phyloP scores from a whole-genome alignment of 2,113 vertebrate species.

The Erpornis zantholeuca region DNA sequence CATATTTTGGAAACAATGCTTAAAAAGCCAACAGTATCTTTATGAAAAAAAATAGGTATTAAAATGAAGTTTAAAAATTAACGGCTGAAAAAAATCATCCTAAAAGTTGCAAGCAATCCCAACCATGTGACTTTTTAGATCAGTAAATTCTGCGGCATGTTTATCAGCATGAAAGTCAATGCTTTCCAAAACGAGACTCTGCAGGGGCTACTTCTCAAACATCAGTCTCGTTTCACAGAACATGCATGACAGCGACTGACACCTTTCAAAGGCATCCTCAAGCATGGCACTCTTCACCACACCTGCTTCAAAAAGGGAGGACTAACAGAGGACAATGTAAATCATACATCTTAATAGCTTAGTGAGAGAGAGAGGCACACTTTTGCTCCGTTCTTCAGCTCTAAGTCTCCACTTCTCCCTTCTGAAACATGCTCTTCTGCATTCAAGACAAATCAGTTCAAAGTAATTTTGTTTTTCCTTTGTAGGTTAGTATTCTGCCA shows the following conservation, averaged over 20 bases:
- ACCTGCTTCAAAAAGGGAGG: not conserved
- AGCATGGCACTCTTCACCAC: not conserved
- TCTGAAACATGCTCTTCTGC: not conserved
- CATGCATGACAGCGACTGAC: rapidly evolving
- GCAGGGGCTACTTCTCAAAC: not conserved
- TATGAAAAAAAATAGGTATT: not conserved
- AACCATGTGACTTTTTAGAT: not conserved
- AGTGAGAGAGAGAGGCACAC: not conserved
- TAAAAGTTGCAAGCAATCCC: not conserved
- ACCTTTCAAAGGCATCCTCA: rapidly evolving
- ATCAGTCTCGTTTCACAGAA: not conserved
- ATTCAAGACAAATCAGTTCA: not conserved
- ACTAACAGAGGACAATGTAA: not conserved
- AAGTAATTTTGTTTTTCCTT: not conserved
- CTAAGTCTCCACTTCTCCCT: too few species aligned
- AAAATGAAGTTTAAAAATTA: not conserved
- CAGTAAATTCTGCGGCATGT: not conserved
- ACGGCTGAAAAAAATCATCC: not conserved
- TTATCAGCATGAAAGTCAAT: rapidly evolving
- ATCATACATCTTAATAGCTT: not conserved
- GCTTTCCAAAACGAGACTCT: not conserved
- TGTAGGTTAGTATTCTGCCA: not conserved
- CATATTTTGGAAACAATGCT: not conserved
- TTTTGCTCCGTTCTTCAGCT: not conserved
- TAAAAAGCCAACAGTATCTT: not conserved